phyloP scores from a whole-genome alignment of 1,140 invertebrate species.

The Aphaenogaster floridana region DNA sequence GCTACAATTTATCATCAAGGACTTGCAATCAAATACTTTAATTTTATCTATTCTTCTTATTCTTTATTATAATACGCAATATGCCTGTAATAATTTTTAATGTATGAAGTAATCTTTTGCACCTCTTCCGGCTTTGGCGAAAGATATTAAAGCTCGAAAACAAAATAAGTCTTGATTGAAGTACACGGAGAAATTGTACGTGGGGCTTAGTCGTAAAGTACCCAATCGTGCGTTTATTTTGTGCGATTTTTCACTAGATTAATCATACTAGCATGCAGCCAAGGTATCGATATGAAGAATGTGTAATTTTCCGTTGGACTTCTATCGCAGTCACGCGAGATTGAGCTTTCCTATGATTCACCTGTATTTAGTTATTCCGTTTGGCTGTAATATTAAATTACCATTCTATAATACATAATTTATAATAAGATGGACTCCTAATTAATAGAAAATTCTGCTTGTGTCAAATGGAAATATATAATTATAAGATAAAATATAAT shows the following conservation, averaged over 20 bases:
- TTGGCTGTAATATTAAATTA: neutral
- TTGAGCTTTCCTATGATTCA: neutral
- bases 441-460: too few relatives aligned
- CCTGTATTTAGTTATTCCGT: neutral
- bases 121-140: neutral
- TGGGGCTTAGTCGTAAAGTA: neutral
- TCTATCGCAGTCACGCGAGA: conserved; percentile 25
- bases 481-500: neutral
- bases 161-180: neutral
- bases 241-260: neutral
- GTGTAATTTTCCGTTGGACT: conserved; percentile 8
- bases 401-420: neutral
- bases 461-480: too few relatives aligned
- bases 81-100: too few relatives aligned
- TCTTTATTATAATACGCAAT: too few relatives aligned
- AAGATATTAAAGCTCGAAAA: neutral
- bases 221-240: neutral
- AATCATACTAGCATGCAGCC: neutral
- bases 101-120: neutral
- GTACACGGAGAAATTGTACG: conserved; percentile 2
- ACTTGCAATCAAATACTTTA: too few relatives aligned
- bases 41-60: too few relatives aligned
- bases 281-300: conserved; percentile 4
- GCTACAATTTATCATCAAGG: too few relatives aligned
- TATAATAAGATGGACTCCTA: neutral